Conservation (phyloP, 2,113 vertebrate genomes). For the Chionis minor region DNA sequence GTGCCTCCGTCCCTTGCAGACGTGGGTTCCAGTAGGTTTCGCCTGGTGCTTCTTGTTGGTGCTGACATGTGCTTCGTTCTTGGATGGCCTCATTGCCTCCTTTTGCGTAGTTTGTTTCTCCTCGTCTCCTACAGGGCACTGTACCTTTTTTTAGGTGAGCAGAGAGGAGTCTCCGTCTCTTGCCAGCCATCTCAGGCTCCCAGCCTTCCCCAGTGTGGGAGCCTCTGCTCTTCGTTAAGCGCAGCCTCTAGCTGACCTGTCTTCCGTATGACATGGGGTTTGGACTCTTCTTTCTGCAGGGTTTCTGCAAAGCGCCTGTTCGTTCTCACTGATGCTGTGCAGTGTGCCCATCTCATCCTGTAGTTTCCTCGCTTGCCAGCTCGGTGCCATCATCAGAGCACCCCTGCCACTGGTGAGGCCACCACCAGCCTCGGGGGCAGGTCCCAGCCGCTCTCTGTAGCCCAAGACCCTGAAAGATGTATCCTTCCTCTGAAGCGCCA, state of each 20-base stretch:
- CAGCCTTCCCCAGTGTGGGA: not conserved
- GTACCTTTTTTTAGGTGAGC: not conserved
- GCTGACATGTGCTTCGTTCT: not conserved
- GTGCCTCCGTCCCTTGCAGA: not conserved
- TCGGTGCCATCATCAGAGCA: not conserved
- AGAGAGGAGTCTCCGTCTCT: not conserved
- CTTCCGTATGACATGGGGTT: not conserved
- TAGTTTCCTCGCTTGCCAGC: not conserved
- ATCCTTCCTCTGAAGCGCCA: not conserved
- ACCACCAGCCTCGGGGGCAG: not conserved
- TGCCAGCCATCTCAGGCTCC: not conserved
- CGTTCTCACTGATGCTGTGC: not conserved
- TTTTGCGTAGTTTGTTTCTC: not conserved
- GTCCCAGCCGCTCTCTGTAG: not conserved
- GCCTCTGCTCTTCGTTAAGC: not conserved
- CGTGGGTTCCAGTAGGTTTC: not conserved
- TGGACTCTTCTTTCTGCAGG: not conserved
- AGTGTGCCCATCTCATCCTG: not conserved
- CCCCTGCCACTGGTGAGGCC: not conserved
- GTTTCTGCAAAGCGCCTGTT: not conserved
- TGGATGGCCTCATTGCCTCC: not conserved
- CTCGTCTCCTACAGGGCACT: not conserved
- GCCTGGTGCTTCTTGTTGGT: not conserved
- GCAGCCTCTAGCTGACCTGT: not conserved
- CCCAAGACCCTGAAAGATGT: not conserved